Evolutionary conservation across 2,888 invertebrate species (phyloP).

Genomic region (Mimas tiliae): DNA sequence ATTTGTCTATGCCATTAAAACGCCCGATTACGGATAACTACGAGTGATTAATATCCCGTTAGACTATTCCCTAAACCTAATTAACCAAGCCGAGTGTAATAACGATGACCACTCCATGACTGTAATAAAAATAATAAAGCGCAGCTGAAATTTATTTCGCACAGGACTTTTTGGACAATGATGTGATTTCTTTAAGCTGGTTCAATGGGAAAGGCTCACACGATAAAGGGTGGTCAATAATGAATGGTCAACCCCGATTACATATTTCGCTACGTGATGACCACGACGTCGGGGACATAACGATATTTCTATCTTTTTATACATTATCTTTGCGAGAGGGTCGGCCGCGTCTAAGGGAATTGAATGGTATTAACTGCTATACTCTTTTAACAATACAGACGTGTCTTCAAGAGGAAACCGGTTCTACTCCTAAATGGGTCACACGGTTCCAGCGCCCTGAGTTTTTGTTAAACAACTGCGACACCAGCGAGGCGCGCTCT

Average conservation of each 20-base stretch:
- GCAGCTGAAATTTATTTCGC: constrained; percentile 61
- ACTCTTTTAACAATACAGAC: constrained; percentile 74
- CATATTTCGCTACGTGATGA: constrained; percentile 67
- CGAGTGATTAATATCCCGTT: constrained; percentile 57
- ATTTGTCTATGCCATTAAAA: constrained; percentile 72
- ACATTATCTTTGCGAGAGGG: constrained; percentile 77
- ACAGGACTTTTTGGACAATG: constrained; percentile 47
- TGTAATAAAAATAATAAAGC: constrained; percentile 48
- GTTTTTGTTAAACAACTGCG: constrained; percentile 66
- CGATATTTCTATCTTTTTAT: constrained; percentile 77
- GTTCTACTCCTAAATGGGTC: constrained; percentile 82
- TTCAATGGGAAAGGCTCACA: constrained; percentile 65
- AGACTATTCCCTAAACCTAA: constrained; percentile 55
- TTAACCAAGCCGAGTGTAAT: constrained; percentile 41
- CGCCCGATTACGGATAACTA: constrained; percentile 59
- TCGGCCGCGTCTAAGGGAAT: constrained; percentile 73
- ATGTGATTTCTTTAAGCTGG: constrained; percentile 58
- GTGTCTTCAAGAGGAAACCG: constrained; percentile 81
- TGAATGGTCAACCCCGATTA: constrained; percentile 75
- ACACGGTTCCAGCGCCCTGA: constrained; percentile 80
- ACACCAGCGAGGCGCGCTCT: constrained; percentile 51
- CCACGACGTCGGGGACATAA: constrained; percentile 68
- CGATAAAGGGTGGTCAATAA: constrained; percentile 71
- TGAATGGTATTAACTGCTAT: constrained; percentile 80
- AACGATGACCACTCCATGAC: constrained; percentile 29